phyloP scores from a whole-genome alignment of 2,113 vertebrate genomes.

The Brevimyrus niger region DNA sequence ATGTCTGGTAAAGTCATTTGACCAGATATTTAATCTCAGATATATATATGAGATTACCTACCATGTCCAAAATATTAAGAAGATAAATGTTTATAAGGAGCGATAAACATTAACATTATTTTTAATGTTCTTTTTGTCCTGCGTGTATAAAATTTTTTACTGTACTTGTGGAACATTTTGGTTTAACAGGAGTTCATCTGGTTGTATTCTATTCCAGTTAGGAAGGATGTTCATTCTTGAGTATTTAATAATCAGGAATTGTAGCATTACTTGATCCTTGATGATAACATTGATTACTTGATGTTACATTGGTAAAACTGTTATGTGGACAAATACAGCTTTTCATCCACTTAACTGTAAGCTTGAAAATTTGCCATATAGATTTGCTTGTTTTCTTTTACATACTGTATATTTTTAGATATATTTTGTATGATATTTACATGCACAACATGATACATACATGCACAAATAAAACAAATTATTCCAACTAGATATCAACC shows the following conservation, averaged over 20 bases:
- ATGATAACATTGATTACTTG: background rate
- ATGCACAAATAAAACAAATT: background rate
- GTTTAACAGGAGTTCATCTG: background rate
- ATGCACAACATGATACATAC: background rate
- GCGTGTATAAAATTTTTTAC: background rate
- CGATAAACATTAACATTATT: too few species aligned
- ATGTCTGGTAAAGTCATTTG: too few species aligned
- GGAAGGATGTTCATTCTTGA: background rate
- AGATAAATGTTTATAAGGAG: too few species aligned
- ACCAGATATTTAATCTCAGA: too few species aligned
- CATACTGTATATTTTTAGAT: background rate
- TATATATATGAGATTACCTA: background rate
- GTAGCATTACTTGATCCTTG: background rate
- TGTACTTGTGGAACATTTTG: background rate
- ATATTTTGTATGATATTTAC: background rate
- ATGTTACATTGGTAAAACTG: background rate
- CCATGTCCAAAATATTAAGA: background rate
- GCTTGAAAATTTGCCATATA: background rate
- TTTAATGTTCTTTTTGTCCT: too few species aligned
- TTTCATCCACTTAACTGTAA: background rate
- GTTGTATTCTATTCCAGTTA: background rate
- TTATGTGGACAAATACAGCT: background rate
- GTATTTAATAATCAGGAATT: background rate
- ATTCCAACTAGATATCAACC: background rate
- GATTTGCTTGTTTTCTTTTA: background rate